These are phyloP conservation scores for Brachyptera risi DNA, from an alignment of 2,888 invertebrate species.

Conservation along the genomic window DNA sequence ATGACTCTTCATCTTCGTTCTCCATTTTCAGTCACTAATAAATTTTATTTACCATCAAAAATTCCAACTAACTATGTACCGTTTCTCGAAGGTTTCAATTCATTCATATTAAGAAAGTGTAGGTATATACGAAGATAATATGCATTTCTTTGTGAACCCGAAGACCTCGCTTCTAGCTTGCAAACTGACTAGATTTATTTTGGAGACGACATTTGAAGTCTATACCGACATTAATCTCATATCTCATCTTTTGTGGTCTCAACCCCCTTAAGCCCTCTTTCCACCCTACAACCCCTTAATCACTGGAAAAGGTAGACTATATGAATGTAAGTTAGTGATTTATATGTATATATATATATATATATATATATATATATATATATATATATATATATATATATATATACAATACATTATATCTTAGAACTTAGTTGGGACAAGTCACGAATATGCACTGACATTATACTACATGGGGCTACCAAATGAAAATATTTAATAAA, in stretches of 20 bases:
- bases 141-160: background rate
- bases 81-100: too few relatives aligned
- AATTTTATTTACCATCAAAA: too few relatives aligned
- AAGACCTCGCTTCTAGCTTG: background rate
- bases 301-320: too few relatives aligned
- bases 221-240: conserved; percentile 18
- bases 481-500: background rate
- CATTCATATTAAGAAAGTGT: background rate
- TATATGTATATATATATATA: background rate
- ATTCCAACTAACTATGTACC: too few relatives aligned
- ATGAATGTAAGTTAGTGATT: too few relatives aligned
- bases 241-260: conserved; percentile 18
- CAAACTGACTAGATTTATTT: background rate
- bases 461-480: background rate
- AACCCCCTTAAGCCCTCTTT: background rate
- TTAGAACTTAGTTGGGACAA: background rate
- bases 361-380: background rate
- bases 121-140: background rate
- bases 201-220: background rate
- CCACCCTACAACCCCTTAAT: background rate
- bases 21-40: background rate
- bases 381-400: background rate
- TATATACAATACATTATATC: background rate
- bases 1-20: conserved; percentile 7
- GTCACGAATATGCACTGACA: background rate